Evolutionary conservation across 2,113 vertebrate species (phyloP), one percentile per base, ranked within the genome.

Genomic region (Lethenteron camtschaticum): DNA sequence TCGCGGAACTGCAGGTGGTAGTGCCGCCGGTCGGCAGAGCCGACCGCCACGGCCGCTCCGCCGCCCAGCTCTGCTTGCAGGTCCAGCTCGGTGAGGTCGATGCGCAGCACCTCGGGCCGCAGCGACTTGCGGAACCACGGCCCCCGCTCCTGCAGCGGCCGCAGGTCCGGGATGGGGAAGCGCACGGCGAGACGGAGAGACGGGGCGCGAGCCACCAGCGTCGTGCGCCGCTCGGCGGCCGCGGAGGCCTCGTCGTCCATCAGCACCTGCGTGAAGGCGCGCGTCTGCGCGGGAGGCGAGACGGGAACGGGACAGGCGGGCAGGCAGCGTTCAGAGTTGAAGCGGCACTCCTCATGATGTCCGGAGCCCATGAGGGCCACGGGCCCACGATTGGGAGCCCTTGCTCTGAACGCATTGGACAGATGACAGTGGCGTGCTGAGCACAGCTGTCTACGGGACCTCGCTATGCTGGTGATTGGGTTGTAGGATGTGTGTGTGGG

Each of bases 151-250:
- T 80, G 76, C 7, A 69, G 75, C 10, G 83, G 81, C 10, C 84
- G 79, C 56, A 92, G 79, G 77, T 92, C 89, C 0, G 88, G 85
- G 11, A 92, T 76, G 60, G 89, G 88, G 76, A 92, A 90, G 69
- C 78, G 83, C 63, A 92, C 78, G 60, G 76, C 79, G 57, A 92
- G 77, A 0, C 84, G 72, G 12, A 83, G 82, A 69, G 79, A 81
- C 2, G 87, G 86, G 5, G 88, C 85, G 0, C 80, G 73, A 18
- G 90, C 70, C 10, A 56, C 74, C 55, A 80, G 68, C 13, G 73
- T 74, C 0, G 71, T 76, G 68, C 75, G 77, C 68, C 75, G 77
- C 59, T 78, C 75, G 0, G 71, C 57, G 3, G 73, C 59, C 1
- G 55, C 71, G 1, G 72, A 70, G 56, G 76, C 41, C 57, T 80